Conservation (phyloP, 2,113 vertebrate genomes). For the Hypocryptadius cinnamomeus region DNA sequence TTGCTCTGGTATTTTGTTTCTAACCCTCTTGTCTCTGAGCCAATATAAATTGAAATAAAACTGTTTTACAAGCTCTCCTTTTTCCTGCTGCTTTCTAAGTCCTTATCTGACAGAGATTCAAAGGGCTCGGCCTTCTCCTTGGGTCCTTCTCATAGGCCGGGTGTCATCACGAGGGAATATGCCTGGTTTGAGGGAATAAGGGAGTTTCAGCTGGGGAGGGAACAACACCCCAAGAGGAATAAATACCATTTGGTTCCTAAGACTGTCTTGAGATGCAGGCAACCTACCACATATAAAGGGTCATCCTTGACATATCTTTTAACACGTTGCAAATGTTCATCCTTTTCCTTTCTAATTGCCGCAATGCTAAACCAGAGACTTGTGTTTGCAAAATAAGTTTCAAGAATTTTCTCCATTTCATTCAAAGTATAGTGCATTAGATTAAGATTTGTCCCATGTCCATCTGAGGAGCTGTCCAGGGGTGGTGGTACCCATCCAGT, state of each 20-base stretch:
- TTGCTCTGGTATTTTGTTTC: conserved; percentile 15
- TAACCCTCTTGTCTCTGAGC: background rate
- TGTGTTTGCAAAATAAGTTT: background rate
- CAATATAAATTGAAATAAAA: background rate
- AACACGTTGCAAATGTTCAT: background rate
- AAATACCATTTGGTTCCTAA: background rate
- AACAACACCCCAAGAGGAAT: background rate
- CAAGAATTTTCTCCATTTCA: background rate
- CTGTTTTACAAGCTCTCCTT: background rate
- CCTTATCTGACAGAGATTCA: background rate
- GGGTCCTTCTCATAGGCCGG: background rate
- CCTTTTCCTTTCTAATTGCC: background rate
- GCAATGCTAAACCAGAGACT: background rate
- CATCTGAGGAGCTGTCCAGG: background rate
- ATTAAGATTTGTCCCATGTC: background rate
- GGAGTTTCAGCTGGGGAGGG: background rate
- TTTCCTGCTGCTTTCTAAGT: background rate
- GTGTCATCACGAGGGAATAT: background rate
- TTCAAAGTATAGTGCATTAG: background rate
- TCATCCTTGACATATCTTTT: background rate
- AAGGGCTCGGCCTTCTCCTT: background rate
- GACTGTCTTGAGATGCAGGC: background rate
- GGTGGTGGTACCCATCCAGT: background rate
- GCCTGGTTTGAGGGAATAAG: background rate
- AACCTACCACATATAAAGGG: background rate